These are phyloP conservation scores for Noctua janthina DNA, from an alignment of 2,888 invertebrate species.

Conservation along the genomic window DNA sequence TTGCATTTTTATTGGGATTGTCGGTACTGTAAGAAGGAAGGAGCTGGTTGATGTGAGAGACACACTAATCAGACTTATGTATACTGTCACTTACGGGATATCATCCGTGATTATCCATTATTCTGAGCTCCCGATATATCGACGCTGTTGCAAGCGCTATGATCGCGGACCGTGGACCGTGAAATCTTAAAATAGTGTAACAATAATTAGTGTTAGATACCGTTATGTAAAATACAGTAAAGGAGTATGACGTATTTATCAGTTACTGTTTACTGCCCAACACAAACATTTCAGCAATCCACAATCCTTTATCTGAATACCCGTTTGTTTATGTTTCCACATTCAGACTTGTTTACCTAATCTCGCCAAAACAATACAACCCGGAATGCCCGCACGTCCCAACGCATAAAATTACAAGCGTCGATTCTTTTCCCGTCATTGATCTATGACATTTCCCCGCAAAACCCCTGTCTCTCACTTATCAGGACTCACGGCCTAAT, in stretches of 20 bases:
- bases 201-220: not conserved
- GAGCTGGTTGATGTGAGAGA: not conserved
- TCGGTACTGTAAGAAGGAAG: not conserved
- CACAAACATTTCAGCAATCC: constrained; percentile 18
- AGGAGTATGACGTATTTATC: not conserved
- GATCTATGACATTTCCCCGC: constrained; percentile 80
- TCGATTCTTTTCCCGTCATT: constrained; percentile 64
- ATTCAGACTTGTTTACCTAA: constrained; percentile 40
- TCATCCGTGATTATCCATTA: too few relatives aligned
- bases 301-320: not conserved
- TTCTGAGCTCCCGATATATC: too few relatives aligned
- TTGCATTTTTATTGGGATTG: constrained; percentile 28
- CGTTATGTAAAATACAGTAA: not conserved
- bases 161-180: too few relatives aligned
- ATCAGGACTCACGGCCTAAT: constrained; percentile 89
- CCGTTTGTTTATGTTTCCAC: constrained; percentile 16
- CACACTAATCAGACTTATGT: not conserved
- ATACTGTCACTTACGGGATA: too few relatives aligned
- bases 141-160: too few relatives aligned
- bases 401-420: constrained; percentile 47
- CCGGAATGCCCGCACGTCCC: constrained; percentile 16
- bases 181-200: too few relatives aligned
- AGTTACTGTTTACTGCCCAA: constrained; percentile 7
- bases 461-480: constrained; percentile 85
- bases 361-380: constrained; percentile 27